These are phyloP conservation scores for Noctua janthina DNA, from an alignment of 2,888 invertebrate species.

Conservation along the genomic window DNA sequence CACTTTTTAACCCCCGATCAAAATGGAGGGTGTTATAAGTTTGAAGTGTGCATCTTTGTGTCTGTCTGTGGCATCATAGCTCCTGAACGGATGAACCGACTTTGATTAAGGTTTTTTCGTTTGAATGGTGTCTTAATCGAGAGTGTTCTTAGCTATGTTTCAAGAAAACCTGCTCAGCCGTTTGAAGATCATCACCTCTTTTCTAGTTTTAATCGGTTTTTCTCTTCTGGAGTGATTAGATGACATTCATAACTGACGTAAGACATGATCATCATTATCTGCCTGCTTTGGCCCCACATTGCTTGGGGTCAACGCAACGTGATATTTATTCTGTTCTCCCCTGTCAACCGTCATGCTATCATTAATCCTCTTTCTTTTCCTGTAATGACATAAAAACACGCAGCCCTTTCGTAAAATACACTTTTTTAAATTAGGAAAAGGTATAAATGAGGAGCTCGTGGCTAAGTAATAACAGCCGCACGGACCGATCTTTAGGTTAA, in stretches of 20 bases:
- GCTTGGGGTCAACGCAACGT: background rate
- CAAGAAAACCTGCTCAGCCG: background rate
- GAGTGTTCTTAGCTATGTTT: too few relatives aligned
- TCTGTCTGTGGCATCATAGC: background rate
- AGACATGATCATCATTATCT: background rate
- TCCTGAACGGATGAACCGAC: background rate
- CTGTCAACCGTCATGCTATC: background rate
- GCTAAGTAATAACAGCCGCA: too few relatives aligned
- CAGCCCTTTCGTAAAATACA: background rate
- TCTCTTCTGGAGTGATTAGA: background rate
- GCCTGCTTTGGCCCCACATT: background rate
- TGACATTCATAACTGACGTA: background rate
- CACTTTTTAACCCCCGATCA: too few relatives aligned
- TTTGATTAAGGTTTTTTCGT: background rate
- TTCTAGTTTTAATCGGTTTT: background rate
- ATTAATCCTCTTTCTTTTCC: background rate
- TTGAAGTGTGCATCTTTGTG: background rate
- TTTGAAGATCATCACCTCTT: background rate
- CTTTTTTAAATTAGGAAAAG: background rate
- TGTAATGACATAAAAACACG: background rate
- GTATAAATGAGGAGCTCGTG: conserved; percentile 56
- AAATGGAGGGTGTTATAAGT: too few relatives aligned
- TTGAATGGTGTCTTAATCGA: too few relatives aligned
- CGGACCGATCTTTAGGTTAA: too few relatives aligned
- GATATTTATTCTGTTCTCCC: background rate